Base-by-base conservation (phyloP, 2,888 invertebrate genomes). In the Ligdia adustata region DNA sequence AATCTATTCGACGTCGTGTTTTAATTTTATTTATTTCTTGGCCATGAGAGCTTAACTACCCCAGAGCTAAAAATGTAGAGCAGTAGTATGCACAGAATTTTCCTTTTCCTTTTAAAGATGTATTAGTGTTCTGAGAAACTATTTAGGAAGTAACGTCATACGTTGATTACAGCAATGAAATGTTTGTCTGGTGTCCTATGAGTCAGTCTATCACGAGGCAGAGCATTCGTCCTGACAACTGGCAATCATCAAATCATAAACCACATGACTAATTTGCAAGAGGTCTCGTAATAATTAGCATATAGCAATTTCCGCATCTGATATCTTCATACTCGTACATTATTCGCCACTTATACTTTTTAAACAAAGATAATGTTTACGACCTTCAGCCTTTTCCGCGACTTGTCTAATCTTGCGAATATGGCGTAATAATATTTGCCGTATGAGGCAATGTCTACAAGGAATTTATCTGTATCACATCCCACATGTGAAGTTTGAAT, bases 321-420 rank as follows among this genome's bases (percentile, higher is more conserved):
- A 68, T 70, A 69, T 56, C 65, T 67, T 61, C 62, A 65, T 64
- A 64, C 63, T 61, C 62, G 65, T 64, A 64, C 63, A 41, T 37
- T 49, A 39, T 53, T 53, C 41, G 50, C 52, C 42, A 51, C 55
- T 46, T 53, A 42, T 54, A 52, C 55, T 53, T 54, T 62, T 55
- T 57, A 61, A 61, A 66, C 60, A 61, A 62, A 52, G 54, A 55
- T 62, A 13, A 55, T 60, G 45, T 48, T 43, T 52, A 62, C 58
- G 75, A 64, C 81, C 80, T 80, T 72, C 70, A 74, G 63, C 69
- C 60, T 75, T 75, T 77, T 82, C 79, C 75, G 77, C 66, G 61
- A 69, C 69, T 68, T 61, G 66, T 65, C 39, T 53, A 71, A 76
- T 72, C 69, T 74, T 69, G 62, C 66, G 65, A 65, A 68, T 66